phyloP scores from a whole-genome alignment of 2,888 invertebrate species.

The Epinotia demarniana region DNA sequence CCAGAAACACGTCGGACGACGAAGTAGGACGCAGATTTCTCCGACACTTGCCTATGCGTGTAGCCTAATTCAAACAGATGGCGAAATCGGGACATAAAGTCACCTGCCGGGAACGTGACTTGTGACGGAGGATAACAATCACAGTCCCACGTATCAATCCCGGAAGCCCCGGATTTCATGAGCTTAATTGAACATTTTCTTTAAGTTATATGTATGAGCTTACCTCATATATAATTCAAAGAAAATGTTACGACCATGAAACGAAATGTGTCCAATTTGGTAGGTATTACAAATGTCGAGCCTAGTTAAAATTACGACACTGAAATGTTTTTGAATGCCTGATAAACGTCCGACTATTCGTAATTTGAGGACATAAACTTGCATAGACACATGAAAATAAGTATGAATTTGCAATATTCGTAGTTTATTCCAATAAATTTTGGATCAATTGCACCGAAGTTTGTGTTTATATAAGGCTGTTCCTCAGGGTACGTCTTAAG shows the following conservation, averaged over 20 bases:
- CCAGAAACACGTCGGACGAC: neutral
- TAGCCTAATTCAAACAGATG: conserved; percentile 21
- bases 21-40: neutral
- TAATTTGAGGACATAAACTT: neutral
- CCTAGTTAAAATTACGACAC: neutral
- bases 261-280: too few species aligned
- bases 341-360: neutral
- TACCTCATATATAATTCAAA: too few species aligned
- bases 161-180: neutral
- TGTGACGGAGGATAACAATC: conserved; percentile 21
- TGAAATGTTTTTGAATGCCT: neutral
- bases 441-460: neutral
- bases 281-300: neutral
- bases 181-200: conserved; percentile 1
- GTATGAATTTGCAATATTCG: neutral
- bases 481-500: neutral
- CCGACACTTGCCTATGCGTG: neutral
- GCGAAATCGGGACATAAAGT: conserved; percentile 6
- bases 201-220: too few species aligned
- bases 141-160: neutral
- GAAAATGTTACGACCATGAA: too few species aligned
- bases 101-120: conserved; percentile 14
- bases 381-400: neutral
- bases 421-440: neutral
- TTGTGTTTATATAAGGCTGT: neutral